Percentiles rank a stretch among this genome's conserved stretches.
Evolutionary conservation across 2,797 vertebrate species (phyloP).

Genomic region (Pseudochirops corinnae): DNA sequence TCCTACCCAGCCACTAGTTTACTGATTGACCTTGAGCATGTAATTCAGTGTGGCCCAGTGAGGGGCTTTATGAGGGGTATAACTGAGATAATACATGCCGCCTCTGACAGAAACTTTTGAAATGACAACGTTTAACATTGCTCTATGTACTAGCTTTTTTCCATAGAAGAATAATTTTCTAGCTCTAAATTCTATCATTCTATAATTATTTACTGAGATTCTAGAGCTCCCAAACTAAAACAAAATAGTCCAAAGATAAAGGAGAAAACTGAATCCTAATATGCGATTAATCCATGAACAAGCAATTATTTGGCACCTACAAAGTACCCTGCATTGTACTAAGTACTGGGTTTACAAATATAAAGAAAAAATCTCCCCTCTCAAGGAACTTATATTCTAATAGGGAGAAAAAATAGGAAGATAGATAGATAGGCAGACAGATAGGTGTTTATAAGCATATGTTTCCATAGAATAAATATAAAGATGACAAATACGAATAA

Average conservation of each 20-base stretch:
- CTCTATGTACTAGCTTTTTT: not conserved
- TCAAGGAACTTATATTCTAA: not conserved
- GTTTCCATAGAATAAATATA: not conserved
- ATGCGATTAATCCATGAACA: not conserved
- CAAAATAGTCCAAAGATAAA: not conserved
- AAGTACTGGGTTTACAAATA: not conserved
- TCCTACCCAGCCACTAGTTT: not conserved
- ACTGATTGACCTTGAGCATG: not conserved
- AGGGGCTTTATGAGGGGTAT: not conserved
- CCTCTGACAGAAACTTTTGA: not conserved
- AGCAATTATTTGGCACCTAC: not conserved
- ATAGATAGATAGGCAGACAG: not conserved
- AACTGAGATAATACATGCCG: not conserved
- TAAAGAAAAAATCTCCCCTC: not conserved
- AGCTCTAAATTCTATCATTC: not conserved
- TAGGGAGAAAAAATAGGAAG: not conserved
- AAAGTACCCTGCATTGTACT: not conserved
- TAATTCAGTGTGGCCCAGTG: not conserved
- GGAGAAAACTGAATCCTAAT: not conserved
- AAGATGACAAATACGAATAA: not conserved
- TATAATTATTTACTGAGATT: not conserved
- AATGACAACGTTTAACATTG: not conserved
- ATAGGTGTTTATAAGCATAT: not conserved
- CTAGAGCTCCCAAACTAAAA: not conserved
- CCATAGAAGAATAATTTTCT: not conserved